Conservation (phyloP, 2,797 vertebrate species). For the Cossypha niveicapilla region DNA sequence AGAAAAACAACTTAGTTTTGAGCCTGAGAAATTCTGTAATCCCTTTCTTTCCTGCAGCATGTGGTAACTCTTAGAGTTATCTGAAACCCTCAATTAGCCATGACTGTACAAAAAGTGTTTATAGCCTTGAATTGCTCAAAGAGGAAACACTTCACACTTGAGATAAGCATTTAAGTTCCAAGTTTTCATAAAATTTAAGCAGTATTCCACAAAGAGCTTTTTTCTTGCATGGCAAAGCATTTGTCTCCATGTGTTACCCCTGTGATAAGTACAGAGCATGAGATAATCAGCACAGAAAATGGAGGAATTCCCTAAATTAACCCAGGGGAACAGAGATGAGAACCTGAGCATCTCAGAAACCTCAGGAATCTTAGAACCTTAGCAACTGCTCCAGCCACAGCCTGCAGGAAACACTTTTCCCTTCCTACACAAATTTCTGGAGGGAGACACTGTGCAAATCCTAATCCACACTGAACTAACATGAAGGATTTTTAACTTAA, state of each 20-base stretch:
- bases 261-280: neutral
- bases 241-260: neutral
- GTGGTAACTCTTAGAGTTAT: neutral
- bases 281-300: neutral
- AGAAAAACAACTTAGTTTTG: neutral
- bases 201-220: neutral
- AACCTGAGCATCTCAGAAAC: neutral
- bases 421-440: neutral
- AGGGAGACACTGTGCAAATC: neutral
- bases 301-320: neutral
- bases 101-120: neutral
- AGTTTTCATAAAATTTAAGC: neutral
- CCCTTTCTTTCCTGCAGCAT: neutral
- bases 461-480: neutral
- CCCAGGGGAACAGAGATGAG: neutral
- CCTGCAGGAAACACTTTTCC: neutral
- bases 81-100: neutral
- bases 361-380: neutral
- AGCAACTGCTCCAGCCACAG: neutral
- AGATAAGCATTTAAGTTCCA: neutral
- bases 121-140: neutral
- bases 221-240: neutral
- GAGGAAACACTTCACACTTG: neutral
- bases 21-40: neutral
- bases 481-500: neutral